Conservation (phyloP, 2,888 invertebrate genomes). For the Torymus auratus region DNA sequence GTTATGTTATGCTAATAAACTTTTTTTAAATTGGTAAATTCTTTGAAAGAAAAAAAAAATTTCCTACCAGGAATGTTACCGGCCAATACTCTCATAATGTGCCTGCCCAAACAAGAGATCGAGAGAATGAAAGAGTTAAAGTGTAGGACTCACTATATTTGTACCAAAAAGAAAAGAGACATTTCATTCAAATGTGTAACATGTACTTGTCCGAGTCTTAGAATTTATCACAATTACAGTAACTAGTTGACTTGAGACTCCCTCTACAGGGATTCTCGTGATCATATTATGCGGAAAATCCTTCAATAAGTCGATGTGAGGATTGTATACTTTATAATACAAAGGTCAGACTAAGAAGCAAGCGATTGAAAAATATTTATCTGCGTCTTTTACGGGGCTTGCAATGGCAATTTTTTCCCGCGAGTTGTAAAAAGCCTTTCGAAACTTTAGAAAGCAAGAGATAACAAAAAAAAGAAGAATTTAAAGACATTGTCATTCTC, state of each 20-base stretch:
- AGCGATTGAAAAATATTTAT: constrained; percentile 26
- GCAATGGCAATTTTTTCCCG: constrained; percentile 9
- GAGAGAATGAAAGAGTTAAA: constrained; percentile 51
- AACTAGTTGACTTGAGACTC: constrained; percentile 47
- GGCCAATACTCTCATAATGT: constrained; percentile 58
- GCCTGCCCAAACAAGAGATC: constrained; percentile 54
- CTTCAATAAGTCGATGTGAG: constrained; percentile 21
- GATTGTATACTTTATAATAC: no score
- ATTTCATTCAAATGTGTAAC: constrained; percentile 45
- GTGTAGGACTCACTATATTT: constrained; percentile 54
- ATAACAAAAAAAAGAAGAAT: constrained; percentile 23
- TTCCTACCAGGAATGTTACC: constrained; percentile 40
- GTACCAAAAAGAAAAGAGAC: constrained; percentile 53
- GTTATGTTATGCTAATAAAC: constrained; percentile 20
- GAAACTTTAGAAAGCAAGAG: neutral
- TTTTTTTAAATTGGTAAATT: constrained; percentile 28
- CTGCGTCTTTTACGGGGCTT: constrained; percentile 33
- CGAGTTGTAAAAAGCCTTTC: constrained; percentile 21
- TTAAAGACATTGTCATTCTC: constrained; percentile 16
- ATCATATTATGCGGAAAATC: constrained; percentile 9
- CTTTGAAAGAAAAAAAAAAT: constrained; percentile 12
- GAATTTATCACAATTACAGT: constrained; percentile 50
- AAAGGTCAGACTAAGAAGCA: constrained; percentile 1
- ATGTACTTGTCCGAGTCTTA: constrained; percentile 46
- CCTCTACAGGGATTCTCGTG: constrained; percentile 18